Evolutionary conservation across 1,140 invertebrate species (phyloP), one percentile per base, ranked within the genome.

Genomic region (Aphaenogaster floridana): DNA sequence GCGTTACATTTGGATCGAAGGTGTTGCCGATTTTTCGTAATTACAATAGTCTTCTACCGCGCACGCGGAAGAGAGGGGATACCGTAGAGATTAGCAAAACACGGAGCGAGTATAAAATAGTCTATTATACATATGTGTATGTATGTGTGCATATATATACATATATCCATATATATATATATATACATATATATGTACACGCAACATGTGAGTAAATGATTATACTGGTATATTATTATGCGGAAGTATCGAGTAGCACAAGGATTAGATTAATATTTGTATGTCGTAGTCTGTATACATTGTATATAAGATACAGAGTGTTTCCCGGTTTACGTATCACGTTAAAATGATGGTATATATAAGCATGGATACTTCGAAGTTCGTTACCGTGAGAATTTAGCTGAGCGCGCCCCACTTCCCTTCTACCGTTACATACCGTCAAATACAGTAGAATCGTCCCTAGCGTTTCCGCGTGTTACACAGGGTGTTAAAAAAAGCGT

Each of bases 251-350:
- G 87, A 90, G 84, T 93, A 93, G 92, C 91, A 93, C 90, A 87
- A 91, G 61, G 36, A 57, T 91, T 92, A 92, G 86, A 89, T 64
- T 90, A 92, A 91, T 91, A 92, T 92, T 92, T 92, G 90, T 92
- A 91, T 92, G 91, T 92, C 64, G 90, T 92, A 92, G 91, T 61
- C 78, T 91, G 92, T 92, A 92, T 89, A 92, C 91, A 92, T 91
- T 89, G 86, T 74, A 88, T 86, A 84, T 87, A 87, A 87, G 77
- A 52, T 86, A 79, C 71, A 78, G 72, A 86, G 69, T 80, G 80
- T 90, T 85, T 77, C 84, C 84, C 80, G 69, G 86, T 80, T 80
- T 77, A 88, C 83, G 54, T 78, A 89, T 86, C 72, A 84, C 86
- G 80, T 87, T 87, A 84, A 74, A 87, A 79, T 77, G 80, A 83